Conservation (phyloP, 2,888 invertebrate species). For the Athrips mouffetella region DNA sequence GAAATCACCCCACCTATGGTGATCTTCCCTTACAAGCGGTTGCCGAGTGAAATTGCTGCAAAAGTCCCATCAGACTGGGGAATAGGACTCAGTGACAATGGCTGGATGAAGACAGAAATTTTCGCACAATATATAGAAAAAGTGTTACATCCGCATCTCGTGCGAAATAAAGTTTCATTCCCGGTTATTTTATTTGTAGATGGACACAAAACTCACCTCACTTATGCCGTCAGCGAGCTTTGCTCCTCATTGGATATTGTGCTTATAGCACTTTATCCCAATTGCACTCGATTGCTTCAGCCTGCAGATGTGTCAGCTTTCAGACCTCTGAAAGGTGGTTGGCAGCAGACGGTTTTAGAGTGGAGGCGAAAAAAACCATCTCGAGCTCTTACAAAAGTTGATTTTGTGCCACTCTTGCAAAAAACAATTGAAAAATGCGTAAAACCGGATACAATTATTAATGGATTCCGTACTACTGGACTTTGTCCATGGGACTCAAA, state of each 20-base stretch:
- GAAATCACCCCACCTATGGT: conserved; percentile 42
- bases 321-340: conserved; percentile 22
- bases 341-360: conserved; percentile 17
- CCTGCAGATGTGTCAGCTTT: conserved; percentile 35
- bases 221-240: conserved; percentile 24
- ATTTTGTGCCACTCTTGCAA: conserved; percentile 19
- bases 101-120: conserved; percentile 20
- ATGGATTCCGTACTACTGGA: conserved; percentile 22
- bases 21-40: conserved; percentile 40
- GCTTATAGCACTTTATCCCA: conserved; percentile 29
- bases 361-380: conserved; percentile 19
- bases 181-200: conserved; percentile 33
- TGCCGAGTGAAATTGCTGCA: conserved; percentile 33
- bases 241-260: conserved; percentile 26
- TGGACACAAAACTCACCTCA: conserved; percentile 30
- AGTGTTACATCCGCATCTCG: conserved; percentile 18
- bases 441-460: conserved; percentile 21
- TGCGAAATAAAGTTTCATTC: conserved; percentile 18
- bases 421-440: conserved; percentile 18
- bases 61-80: conserved; percentile 41
- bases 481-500: conserved; percentile 21
- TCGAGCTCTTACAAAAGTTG: conserved; percentile 18
- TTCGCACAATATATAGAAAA: conserved; percentile 20
- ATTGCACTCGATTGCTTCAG: conserved; percentile 15
- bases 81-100: conserved; percentile 22